Conservation (phyloP, 2,113 vertebrate genomes). For the Hoplias malabaricus region DNA sequence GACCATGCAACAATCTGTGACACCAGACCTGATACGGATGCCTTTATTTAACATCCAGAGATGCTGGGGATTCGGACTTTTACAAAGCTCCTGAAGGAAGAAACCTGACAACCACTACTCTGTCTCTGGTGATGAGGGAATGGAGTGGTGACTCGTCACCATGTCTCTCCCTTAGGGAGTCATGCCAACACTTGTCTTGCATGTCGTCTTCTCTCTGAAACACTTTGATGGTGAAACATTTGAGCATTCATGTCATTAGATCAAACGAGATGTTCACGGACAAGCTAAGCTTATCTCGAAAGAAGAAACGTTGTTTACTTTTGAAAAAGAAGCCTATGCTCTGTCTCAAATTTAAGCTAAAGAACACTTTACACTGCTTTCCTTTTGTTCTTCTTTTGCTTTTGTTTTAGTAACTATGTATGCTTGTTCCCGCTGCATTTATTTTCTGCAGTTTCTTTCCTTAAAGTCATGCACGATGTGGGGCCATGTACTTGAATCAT, state of each 20-base stretch:
- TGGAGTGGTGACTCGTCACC: neutral
- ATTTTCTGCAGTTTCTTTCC: neutral
- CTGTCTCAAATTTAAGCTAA: neutral
- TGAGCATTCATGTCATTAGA: conserved; percentile 14
- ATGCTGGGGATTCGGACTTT: neutral
- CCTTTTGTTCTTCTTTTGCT: neutral
- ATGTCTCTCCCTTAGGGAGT: neutral
- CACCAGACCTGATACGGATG: neutral
- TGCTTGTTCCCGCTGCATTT: conserved; percentile 22
- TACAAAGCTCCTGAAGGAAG: neutral
- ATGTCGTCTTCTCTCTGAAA: neutral
- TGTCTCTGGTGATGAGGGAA: neutral
- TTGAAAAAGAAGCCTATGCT: neutral
- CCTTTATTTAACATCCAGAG: neutral
- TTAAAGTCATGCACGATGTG: neutral
- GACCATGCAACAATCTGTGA: neutral
- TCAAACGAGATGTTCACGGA: neutral
- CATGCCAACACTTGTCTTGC: neutral
- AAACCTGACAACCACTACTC: neutral
- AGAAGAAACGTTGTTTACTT: neutral
- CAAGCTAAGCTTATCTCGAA: neutral
- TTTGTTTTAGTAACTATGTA: neutral
- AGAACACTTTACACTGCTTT: neutral
- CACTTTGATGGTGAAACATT: neutral
- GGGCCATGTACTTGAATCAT: neutral